These are phyloP conservation scores for Mycalesis mineus DNA, from an alignment of 2,888 invertebrate species.

Conservation along the genomic window DNA sequence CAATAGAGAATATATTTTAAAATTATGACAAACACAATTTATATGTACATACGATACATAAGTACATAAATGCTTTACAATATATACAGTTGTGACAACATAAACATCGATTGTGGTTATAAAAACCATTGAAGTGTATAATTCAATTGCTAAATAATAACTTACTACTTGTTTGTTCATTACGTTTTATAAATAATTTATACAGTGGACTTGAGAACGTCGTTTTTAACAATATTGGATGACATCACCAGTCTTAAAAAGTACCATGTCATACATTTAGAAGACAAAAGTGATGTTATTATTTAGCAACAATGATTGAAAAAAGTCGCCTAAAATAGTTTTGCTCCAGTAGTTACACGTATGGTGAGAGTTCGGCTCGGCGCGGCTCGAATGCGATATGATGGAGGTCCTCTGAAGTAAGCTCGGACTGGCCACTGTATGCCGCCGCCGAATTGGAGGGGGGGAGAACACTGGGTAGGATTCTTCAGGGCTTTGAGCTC, in stretches of 20 bases:
- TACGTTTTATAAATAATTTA: no score
- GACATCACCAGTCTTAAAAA: no score
- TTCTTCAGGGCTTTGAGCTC: conserved; percentile 85
- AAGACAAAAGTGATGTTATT: conserved; percentile 1
- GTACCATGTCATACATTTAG: no score
- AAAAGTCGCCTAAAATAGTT: neutral
- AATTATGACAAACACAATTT: conserved; percentile 24
- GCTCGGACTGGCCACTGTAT: conserved; percentile 72
- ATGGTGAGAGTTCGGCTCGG: conserved; percentile 87
- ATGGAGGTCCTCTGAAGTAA: conserved; percentile 84
- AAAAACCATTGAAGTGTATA: conserved; percentile 3
- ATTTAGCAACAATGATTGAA: conserved; percentile 4
- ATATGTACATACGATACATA: neutral
- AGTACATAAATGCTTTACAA: conserved; percentile 57
- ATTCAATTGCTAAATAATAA: conserved; percentile 17
- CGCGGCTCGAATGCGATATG: conserved; percentile 86
- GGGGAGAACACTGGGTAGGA: conserved; percentile 92
- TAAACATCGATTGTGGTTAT: conserved; percentile 29
- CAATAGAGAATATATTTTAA: conserved; percentile 43
- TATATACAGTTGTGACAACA: conserved; percentile 54
- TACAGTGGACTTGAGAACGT: no score
- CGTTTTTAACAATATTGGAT: neutral
- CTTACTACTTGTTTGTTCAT: neutral
- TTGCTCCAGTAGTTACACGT: conserved; percentile 84
- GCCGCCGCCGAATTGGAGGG: conserved; percentile 85